Evolutionary conservation across 2,113 vertebrate species (phyloP), one percentile per base, ranked within the genome.

Genomic region (Stigmatopora nigra): DNA sequence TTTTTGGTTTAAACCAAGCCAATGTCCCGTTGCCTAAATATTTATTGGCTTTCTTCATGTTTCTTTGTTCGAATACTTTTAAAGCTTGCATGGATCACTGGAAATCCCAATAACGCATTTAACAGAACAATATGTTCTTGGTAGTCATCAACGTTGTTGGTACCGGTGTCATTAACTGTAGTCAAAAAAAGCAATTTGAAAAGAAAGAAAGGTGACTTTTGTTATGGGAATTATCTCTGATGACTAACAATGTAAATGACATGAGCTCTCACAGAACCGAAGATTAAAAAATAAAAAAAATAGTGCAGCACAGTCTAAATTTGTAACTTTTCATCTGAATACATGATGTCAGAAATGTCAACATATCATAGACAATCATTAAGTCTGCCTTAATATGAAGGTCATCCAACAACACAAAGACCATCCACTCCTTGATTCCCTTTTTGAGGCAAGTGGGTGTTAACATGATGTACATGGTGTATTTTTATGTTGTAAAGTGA

Each of bases 401-500:
- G 61, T 73, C 64, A 64, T 22, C 60, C 38, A 47, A 45, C 46
- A 31, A 46, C 20, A 64, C 53, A 60, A 47, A 47, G 16, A 41
- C 49, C 68, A 25, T 48, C 41, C 38, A 5, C 46, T 56, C 68
- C 11, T 57, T 61, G 36, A 44, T 74, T 72, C 73, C 64, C 63
- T 56, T 65, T 22, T 53, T 65, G 57, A 76, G 65, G 63, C 55
- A 52, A 67, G 51, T 56, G 70, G 68, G 70, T 79, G 72, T 68
- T 36, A 56, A 68, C 75, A 73, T 62, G 64, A 58, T 88, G 84
- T 88, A 88, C 79, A 56, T 56, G 53, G 14, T 87, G 83, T 78
- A 70, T 85, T 86, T 88, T 87, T 87, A 88, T 89, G 86, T 86
- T 88, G 86, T 88, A 82, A 87, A 75, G 82, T 84, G 78, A 85